Conservation (phyloP, 2,888 invertebrate species). For the Sinentomon sp. region DNA sequence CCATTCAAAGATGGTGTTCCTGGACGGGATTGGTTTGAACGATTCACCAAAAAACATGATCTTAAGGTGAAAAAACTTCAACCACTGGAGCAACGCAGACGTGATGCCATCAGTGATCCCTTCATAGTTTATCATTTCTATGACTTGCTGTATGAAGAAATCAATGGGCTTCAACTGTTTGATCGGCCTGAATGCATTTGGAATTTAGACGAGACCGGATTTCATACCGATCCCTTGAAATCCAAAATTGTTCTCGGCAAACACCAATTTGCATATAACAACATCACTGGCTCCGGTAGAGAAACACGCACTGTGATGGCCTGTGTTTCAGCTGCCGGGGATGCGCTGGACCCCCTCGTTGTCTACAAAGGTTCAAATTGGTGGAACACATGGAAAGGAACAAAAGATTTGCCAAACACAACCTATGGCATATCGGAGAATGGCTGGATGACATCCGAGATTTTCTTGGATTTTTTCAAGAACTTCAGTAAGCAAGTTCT, state of each 20-base stretch:
- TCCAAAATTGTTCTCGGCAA: conserved; percentile 11
- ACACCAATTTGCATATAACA: conserved; percentile 13
- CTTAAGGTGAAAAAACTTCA: conserved; percentile 11
- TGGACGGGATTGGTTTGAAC: conserved; percentile 8
- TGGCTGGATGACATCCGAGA: conserved; percentile 9
- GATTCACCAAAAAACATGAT: conserved; percentile 6
- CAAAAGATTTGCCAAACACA: conserved; percentile 5
- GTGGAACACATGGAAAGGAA: conserved; percentile 9
- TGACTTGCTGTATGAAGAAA: conserved; percentile 9
- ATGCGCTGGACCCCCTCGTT: conserved; percentile 12
- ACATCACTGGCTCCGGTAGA: conserved; percentile 12
- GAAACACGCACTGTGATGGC: conserved; percentile 14
- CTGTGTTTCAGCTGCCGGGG: conserved; percentile 12
- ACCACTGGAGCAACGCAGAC: conserved; percentile 10
- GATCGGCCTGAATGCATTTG: conserved; percentile 7
- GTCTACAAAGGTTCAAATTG: conserved; percentile 9
- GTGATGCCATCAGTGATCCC: conserved; percentile 10
- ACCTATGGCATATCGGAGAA: conserved; percentile 7
- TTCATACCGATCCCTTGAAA: conserved; percentile 12
- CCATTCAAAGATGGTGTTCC: no score
- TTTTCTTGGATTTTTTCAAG: conserved; percentile 7
- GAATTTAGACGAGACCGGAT: conserved; percentile 14
- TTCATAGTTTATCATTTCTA: conserved; percentile 12
- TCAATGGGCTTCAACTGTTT: conserved; percentile 6
- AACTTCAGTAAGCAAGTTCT: conserved; percentile 3